These are phyloP conservation scores for Charadrius vociferus DNA, from an alignment of 2,113 vertebrate genomes.

Conservation along the genomic window DNA sequence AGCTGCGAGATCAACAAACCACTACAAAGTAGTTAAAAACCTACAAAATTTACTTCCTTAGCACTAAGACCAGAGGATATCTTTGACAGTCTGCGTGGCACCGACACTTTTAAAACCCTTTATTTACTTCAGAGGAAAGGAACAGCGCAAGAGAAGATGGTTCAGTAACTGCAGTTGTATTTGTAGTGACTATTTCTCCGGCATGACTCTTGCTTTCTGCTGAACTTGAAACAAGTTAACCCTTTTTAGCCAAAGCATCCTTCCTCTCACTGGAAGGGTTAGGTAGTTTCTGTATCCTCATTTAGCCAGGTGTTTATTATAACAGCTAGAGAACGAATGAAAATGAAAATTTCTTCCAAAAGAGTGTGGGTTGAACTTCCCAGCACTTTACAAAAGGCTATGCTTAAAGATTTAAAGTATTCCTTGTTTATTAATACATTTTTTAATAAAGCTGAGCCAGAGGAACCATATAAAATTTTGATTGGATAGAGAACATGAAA, in stretches of 20 bases:
- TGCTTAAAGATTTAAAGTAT: not conserved
- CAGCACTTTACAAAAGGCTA: not conserved
- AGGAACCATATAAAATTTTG: not conserved
- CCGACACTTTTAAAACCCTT: not conserved
- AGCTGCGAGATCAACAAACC: not conserved
- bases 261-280: not conserved
- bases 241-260: not conserved
- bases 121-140: not conserved
- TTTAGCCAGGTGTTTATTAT: not conserved
- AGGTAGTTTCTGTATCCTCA: not conserved
- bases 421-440: not conserved
- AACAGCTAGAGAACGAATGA: not conserved
- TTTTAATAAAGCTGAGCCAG: not conserved
- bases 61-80: not conserved
- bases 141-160: not conserved
- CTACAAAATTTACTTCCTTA: not conserved
- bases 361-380: not conserved
- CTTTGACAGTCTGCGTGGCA: not conserved
- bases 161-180: not conserved
- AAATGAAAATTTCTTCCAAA: not conserved
- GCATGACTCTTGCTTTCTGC: not conserved
- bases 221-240: not conserved
- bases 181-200: not conserved
- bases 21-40: not conserved
- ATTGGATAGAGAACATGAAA: not conserved